Evolutionary conservation across 2,113 vertebrate species (phyloP).

Genomic region (Recurvirostra avosetta): DNA sequence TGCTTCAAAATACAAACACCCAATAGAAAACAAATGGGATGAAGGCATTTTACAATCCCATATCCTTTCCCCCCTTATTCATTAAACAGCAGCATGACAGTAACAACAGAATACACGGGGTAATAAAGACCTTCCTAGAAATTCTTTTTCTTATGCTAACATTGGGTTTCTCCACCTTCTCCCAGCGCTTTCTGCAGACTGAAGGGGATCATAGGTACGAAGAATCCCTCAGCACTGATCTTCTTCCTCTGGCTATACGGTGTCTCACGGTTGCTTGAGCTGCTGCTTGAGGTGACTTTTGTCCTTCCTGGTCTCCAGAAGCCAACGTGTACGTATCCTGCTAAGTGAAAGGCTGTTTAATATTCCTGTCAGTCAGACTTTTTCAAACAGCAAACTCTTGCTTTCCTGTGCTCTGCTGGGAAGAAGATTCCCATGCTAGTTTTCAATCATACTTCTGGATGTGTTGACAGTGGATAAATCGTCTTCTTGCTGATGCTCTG

Average conservation of each 20-base stretch:
- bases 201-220: neutral
- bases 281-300: neutral
- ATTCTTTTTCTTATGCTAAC: neutral
- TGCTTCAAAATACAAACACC: neutral
- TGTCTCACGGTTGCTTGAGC: neutral
- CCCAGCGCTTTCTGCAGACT: neutral
- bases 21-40: neutral
- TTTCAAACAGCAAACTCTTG: neutral
- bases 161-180: neutral
- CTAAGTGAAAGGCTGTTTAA: neutral
- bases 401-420: neutral
- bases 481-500: neutral
- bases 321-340: fast-evolving
- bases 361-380: neutral
- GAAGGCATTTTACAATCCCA: neutral
- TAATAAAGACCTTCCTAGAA: neutral
- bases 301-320: neutral
- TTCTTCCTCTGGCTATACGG: neutral
- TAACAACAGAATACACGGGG: neutral
- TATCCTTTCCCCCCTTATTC: neutral
- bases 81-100: neutral
- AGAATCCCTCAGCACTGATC: neutral
- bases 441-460: neutral
- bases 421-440: neutral
- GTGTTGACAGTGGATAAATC: neutral